Evolutionary conservation across 2,888 invertebrate species (phyloP).

Genomic region (Dynastes hyllus): DNA sequence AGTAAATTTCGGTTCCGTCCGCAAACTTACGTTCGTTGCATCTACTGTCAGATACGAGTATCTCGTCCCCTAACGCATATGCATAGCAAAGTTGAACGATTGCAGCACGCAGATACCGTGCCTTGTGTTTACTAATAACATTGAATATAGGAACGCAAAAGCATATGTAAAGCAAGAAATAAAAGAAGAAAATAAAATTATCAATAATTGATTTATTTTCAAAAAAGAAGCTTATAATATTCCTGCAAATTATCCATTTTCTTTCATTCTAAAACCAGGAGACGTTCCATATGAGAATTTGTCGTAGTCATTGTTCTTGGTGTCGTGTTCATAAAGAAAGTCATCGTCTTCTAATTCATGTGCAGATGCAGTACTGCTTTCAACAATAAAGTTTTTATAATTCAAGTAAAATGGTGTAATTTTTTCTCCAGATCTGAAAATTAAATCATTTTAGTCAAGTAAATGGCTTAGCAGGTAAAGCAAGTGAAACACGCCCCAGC

Average conservation of each 20-base stretch:
- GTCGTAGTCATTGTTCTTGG: constrained; percentile 54
- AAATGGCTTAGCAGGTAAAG: no score
- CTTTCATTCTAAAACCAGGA: constrained; percentile 70
- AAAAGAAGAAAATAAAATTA: not conserved
- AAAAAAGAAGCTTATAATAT: not conserved
- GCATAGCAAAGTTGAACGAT: no score
- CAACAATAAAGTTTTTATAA: constrained; percentile 69
- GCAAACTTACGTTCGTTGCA: no score
- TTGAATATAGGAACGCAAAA: no score
- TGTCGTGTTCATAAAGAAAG: constrained; percentile 54
- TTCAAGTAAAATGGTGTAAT: constrained; percentile 72
- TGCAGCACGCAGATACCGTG: no score
- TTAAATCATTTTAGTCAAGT: no score
- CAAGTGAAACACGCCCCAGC: no score
- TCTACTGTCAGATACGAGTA: no score
- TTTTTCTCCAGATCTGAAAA: constrained; percentile 68
- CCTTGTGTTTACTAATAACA: no score
- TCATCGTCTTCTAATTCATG: constrained; percentile 56
- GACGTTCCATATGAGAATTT: constrained; percentile 70
- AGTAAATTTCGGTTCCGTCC: no score
- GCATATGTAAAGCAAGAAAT: not conserved
- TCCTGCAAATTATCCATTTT: constrained; percentile 14
- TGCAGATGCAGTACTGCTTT: constrained; percentile 22
- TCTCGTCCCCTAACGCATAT: no score
- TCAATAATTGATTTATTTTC: not conserved